A percentile compares a stretch with the other conserved stretches of the same genome.
Evolutionary conservation across 2,888 invertebrate genomes (phyloP).

Genomic region (Gisinianus flammeolus): DNA sequence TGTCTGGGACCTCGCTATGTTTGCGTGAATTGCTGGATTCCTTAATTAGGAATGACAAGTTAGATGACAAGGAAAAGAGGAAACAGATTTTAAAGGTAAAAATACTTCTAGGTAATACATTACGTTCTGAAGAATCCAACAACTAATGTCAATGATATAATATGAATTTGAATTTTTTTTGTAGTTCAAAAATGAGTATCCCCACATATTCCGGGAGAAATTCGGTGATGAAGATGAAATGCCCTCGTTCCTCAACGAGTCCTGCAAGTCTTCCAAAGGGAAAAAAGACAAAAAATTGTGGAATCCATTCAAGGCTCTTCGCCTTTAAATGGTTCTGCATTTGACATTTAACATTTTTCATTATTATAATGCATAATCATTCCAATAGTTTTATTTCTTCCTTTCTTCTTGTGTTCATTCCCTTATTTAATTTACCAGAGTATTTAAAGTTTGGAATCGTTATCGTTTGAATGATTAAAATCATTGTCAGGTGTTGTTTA

Average conservation of each 20-base stretch:
- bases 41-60: slow-evolving; percentile 38
- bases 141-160: too few relatives aligned
- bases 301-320: slow-evolving; percentile 36
- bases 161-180: too few relatives aligned
- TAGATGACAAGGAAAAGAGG: slow-evolving; percentile 44
- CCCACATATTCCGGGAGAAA: slow-evolving; percentile 55
- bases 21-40: slow-evolving; percentile 49
- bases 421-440: neutral
- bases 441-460: too few relatives aligned
- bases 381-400: too few relatives aligned
- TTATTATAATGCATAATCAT: too few relatives aligned
- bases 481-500: too few relatives aligned
- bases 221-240: slow-evolving; percentile 44
- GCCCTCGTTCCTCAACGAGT: slow-evolving; percentile 34
- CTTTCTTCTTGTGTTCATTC: neutral
- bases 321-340: slow-evolving; percentile 20
- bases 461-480: too few relatives aligned
- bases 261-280: neutral
- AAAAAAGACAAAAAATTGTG: slow-evolving; percentile 36
- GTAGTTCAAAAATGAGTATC: slow-evolving; percentile 54
- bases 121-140: slow-evolving; percentile 1
- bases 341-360: too few relatives aligned
- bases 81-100: slow-evolving; percentile 47
- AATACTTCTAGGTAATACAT: neutral
- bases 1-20: slow-evolving; percentile 50